Conservation (phyloP, 2,113 vertebrate species). For the Potamarius usumacintae region DNA sequence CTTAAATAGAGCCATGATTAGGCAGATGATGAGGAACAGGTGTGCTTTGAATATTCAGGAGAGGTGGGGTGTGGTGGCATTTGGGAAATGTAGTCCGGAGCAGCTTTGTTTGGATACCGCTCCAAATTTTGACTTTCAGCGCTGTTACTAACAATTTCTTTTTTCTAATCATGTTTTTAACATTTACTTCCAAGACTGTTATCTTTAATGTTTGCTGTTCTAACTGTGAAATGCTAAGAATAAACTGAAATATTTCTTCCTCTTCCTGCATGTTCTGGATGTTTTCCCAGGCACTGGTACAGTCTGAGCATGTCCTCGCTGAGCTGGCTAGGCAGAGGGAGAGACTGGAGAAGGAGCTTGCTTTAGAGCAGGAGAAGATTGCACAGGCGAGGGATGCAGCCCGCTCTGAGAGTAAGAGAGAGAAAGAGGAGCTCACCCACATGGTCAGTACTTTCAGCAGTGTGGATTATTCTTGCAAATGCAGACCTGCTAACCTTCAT, state of each 20-base stretch:
- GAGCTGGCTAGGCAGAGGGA: slow-evolving; percentile 80
- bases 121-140: too few relatives aligned
- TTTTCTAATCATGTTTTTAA: not conserved
- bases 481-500: not conserved
- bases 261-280: not conserved
- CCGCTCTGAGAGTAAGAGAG: slow-evolving; percentile 74
- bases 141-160: too few relatives aligned
- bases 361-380: slow-evolving; percentile 74
- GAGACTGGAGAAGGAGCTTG: slow-evolving; percentile 76
- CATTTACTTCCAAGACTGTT: not conserved
- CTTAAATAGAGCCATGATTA: too few relatives aligned
- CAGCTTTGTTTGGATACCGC: too few relatives aligned
- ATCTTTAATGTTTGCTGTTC: not conserved
- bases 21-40: too few relatives aligned
- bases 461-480: not conserved
- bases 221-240: not conserved
- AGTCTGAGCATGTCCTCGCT: slow-evolving; percentile 83
- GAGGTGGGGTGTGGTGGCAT: too few relatives aligned
- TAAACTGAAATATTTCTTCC: not conserved
- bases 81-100: too few relatives aligned
- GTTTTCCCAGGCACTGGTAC: slow-evolving; percentile 77
- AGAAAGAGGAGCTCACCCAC: slow-evolving; percentile 74
- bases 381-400: slow-evolving; percentile 75
- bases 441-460: slow-evolving; percentile 70
- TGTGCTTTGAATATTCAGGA: too few relatives aligned